Evolutionary conservation across 2,113 vertebrate species (phyloP).

Genomic region (Cheilinus undulatus): DNA sequence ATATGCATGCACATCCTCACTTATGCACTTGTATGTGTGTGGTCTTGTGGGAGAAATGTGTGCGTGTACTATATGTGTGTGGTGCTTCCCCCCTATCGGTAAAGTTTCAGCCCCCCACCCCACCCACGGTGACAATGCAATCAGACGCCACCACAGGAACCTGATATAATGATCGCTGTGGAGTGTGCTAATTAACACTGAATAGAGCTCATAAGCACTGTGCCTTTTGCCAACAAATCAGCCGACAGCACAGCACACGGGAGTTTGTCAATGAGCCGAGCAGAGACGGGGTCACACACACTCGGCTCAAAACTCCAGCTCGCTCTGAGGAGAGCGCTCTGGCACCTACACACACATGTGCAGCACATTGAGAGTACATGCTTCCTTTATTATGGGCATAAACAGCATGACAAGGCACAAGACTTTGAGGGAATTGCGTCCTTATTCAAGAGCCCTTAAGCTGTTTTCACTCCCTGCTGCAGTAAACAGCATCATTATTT

Average conservation of each 20-base stretch:
- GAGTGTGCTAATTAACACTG: conserved; percentile 87
- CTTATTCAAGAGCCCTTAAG: conserved; percentile 74
- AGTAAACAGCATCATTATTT: conserved; percentile 82
- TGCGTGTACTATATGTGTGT: conserved; percentile 41
- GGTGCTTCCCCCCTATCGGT: conserved; percentile 54
- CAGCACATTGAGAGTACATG: conserved; percentile 50
- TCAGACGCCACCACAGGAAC: conserved; percentile 85
- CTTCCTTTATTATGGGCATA: conserved; percentile 65
- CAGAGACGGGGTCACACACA: conserved; percentile 41
- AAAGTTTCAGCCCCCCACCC: conserved; percentile 64
- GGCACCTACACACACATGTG: conserved; percentile 56
- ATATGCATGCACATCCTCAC: conserved; percentile 1
- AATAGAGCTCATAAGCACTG: conserved; percentile 69
- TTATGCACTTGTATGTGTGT: conserved; percentile 25
- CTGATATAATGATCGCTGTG: conserved; percentile 89
- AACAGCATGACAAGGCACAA: conserved; percentile 70
- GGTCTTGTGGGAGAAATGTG: conserved; percentile 28
- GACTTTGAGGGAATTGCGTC: conserved; percentile 74
- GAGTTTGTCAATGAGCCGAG: conserved; percentile 59
- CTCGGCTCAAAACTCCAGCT: conserved; percentile 39
- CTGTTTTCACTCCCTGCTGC: conserved; percentile 76
- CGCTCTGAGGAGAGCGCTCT: conserved; percentile 18
- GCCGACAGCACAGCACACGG: conserved; percentile 56
- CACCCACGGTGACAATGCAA: conserved; percentile 80
- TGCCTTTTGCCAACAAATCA: conserved; percentile 69